These are phyloP conservation scores for Nesospiza acunhae DNA, from an alignment of 2,113 vertebrate species.

Conservation along the genomic window DNA sequence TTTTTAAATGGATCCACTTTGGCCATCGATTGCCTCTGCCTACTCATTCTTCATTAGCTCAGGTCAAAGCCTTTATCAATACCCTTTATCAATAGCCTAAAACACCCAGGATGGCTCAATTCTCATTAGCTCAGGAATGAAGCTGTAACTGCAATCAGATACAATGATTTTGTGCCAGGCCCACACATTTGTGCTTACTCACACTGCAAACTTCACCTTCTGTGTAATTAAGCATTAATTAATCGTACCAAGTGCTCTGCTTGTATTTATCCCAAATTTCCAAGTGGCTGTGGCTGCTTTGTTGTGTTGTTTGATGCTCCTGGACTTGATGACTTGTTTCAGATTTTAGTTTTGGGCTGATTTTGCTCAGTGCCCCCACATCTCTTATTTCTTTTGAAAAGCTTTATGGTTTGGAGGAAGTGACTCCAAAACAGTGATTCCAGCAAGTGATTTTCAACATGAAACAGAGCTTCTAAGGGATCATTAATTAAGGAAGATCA, in stretches of 20 bases:
- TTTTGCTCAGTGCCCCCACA: neutral
- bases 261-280: neutral
- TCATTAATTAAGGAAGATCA: constrained; percentile 29
- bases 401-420: neutral
- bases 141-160: neutral
- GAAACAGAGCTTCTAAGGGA: constrained; percentile 11
- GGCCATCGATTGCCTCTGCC: neutral
- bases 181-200: neutral
- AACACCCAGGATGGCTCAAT: neutral
- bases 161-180: constrained; percentile 7
- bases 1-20: neutral
- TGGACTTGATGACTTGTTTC: neutral
- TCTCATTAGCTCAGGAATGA: neutral
- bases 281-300: neutral
- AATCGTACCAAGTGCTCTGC: neutral
- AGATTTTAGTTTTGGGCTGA: neutral
- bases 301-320: neutral
- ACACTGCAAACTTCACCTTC: neutral
- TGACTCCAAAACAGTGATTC: neutral
- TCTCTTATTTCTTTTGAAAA: neutral
- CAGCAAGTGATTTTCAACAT: neutral
- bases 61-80: neutral
- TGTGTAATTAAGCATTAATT: neutral
- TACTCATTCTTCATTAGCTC: neutral
- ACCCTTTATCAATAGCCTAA: neutral